phyloP scores from a whole-genome alignment of 2,888 invertebrate species.

The Callyntrura guangdongensis region DNA sequence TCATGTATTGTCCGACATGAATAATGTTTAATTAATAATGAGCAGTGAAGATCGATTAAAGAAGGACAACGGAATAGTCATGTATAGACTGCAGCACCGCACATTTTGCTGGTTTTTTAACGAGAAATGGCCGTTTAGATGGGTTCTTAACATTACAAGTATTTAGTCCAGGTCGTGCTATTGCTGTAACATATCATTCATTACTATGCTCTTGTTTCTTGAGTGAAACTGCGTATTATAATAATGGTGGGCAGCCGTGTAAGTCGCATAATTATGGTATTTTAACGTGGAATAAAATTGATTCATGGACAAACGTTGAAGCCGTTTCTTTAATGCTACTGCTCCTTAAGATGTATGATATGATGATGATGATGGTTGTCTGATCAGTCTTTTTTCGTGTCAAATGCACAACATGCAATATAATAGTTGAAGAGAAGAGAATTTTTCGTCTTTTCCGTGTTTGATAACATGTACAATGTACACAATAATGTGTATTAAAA shows the following conservation, averaged over 20 bases:
- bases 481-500: too few species aligned
- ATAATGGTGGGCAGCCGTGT: too few species aligned
- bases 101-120: constrained; percentile 13
- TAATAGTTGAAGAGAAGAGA: not conserved
- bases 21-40: constrained; percentile 74
- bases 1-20: constrained; percentile 70
- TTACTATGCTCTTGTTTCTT: too few species aligned
- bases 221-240: too few species aligned
- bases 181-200: too few species aligned
- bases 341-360: not conserved
- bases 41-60: constrained; percentile 76
- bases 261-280: too few species aligned
- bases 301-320: too few species aligned
- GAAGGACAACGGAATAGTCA: constrained; percentile 20
- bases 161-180: too few species aligned
- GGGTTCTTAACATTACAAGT: not conserved
- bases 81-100: not conserved
- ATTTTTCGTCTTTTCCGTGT: constrained; percentile 25
- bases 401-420: constrained; percentile 8
- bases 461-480: constrained; percentile 6
- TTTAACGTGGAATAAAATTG: not conserved
- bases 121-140: not conserved
- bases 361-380: constrained; percentile 1
- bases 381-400: not conserved
- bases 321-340: too few species aligned